Base-by-base conservation (phyloP, 1,140 invertebrate species). In the Macrosteles quadrilineatus region DNA sequence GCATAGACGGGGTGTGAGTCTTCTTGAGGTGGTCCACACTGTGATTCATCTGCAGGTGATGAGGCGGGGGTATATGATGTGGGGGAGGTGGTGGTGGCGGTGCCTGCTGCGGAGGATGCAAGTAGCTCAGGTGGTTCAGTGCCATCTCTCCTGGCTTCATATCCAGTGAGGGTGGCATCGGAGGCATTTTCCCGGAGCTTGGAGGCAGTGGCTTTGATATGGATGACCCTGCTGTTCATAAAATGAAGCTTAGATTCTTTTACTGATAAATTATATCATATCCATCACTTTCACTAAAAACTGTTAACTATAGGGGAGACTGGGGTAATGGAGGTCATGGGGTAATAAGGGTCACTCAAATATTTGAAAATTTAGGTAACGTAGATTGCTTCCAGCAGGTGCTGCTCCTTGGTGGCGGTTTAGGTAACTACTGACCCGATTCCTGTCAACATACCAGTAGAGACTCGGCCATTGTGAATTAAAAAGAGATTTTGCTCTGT, bases 51-150 rank as follows among this genome's bases (percentile, higher is more conserved):
- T 70, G 87, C 3, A 87, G 87, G 73, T 89, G 81, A 1, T 86
- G 87, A 0, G 87, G 86, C 3, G 88, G 86, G 14, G 86, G 87
- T 0, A 89, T 77, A 63, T 88, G 79, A 76, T 88, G 84, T 4
- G 86, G 83, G 25, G 87, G 80, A 75, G 86, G 82, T 73, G 85
- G 82, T 75, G 81, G 81, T 65, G 80, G 81, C 62, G 80, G 79
- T 1, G 71, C 71, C 55, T 74, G 74, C 64, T 68, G 75, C 53
- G 68, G 77, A 68, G 69, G 74, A 72, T 53, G 75, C 62, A 70
- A 80, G 81, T 2, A 83, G 82, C 59, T 69, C 21, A 87, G 80
- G 74, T 86, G 86, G 55, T 59, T 59, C 3, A 80, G 69, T 29
- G 53, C 59, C 57, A 71, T 67, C 27, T 69, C 68, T 25, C 43